Evolutionary conservation across 2,797 vertebrate genomes (phyloP).

Genomic region (Lagorchestes hirsutus): DNA sequence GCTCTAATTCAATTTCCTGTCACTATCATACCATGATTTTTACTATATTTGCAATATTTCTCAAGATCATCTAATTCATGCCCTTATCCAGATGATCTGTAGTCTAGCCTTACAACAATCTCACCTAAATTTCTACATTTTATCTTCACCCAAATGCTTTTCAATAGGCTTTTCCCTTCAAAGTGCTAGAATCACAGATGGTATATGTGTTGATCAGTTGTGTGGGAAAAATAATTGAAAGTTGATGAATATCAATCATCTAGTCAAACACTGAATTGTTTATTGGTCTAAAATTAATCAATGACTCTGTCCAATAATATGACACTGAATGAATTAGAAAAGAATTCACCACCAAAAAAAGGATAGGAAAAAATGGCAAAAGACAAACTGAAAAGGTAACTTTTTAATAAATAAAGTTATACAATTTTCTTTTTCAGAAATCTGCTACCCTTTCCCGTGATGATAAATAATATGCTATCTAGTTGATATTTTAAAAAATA

Average conservation of each 20-base stretch:
- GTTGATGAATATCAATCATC: not conserved
- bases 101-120: not conserved
- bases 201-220: not conserved
- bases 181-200: not conserved
- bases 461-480: not conserved
- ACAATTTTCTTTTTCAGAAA: not conserved
- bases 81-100: not conserved
- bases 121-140: not conserved
- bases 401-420: not conserved
- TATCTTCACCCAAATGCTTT: not conserved
- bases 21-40: not conserved
- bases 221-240: not conserved
- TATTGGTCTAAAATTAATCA: not conserved
- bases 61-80: not conserved
- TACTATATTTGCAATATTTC: not conserved
- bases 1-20: not conserved
- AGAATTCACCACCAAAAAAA: not conserved
- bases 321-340: no score
- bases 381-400: not conserved
- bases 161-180: not conserved
- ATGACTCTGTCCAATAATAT: not conserved
- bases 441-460: not conserved
- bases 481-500: not conserved
- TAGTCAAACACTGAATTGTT: not conserved
- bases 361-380: not conserved